Conservation (phyloP, 2,797 vertebrate genomes). For the Parauchenoglanis ngamensis region DNA sequence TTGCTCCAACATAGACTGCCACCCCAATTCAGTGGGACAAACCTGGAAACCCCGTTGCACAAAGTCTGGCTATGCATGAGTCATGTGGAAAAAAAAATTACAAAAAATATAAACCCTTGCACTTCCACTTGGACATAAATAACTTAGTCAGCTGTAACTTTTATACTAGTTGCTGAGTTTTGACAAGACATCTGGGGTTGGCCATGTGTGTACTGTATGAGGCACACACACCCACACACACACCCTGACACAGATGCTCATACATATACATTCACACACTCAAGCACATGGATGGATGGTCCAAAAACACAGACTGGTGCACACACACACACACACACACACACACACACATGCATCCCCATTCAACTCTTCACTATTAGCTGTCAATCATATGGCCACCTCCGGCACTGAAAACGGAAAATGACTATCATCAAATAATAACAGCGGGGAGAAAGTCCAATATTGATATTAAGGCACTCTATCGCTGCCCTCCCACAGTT, state of each 20-base stretch:
- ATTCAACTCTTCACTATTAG: conserved; percentile 25
- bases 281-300: neutral
- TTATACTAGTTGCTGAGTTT: neutral
- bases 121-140: neutral
- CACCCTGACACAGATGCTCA: conserved; percentile 16
- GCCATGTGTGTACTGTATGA: neutral
- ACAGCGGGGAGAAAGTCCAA: conserved; percentile 29
- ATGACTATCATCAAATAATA: conserved; percentile 41
- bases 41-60: neutral
- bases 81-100: neutral
- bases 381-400: conserved; percentile 20
- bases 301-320: conserved; percentile 3
- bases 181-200: neutral
- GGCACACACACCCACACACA: neutral
- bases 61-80: neutral
- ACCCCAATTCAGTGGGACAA: neutral
- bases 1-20: neutral
- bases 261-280: conserved; percentile 12
- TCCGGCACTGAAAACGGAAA: conserved; percentile 25
- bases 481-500: conserved; percentile 32
- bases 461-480: conserved; percentile 44
- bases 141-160: neutral
- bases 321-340: conserved; percentile 3
- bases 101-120: neutral
- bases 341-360: neutral